phyloP scores from a whole-genome alignment of 2,113 vertebrate species.

The Nothobranchius furzeri region DNA sequence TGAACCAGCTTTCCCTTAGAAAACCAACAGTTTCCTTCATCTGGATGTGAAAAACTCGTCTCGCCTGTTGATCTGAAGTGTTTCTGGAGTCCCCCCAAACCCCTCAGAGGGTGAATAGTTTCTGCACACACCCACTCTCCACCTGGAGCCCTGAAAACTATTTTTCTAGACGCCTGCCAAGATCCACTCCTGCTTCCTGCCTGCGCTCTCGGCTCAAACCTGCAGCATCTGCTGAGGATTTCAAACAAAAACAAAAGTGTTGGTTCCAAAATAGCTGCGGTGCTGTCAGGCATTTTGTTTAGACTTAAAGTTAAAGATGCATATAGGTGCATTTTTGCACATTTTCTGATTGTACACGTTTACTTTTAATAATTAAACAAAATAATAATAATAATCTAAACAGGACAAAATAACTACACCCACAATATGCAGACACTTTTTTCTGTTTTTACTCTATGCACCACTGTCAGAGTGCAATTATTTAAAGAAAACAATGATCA shows the following conservation, averaged over 20 bases:
- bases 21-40: background rate
- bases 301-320: background rate
- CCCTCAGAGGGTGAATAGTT: constrained; percentile 5
- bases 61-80: background rate
- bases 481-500: too few relatives aligned
- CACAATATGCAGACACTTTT: too few relatives aligned
- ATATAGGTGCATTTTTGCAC: too few relatives aligned
- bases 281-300: background rate
- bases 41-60: background rate
- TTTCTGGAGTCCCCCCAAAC: background rate
- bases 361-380: too few relatives aligned
- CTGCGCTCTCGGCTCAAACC: constrained; percentile 10
- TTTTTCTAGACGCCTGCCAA: constrained; percentile 31
- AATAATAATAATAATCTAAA: too few relatives aligned
- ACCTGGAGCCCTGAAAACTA: constrained; percentile 25
- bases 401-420: too few relatives aligned
- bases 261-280: background rate
- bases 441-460: too few relatives aligned
- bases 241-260: background rate
- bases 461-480: too few relatives aligned
- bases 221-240: constrained; percentile 16
- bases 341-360: too few relatives aligned
- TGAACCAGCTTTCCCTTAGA: background rate
- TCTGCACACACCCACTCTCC: constrained; percentile 17
- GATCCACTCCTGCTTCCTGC: constrained; percentile 25